These are phyloP conservation scores for Cremastinae sp. DNA, from an alignment of 2,888 invertebrate species.

Conservation along the genomic window DNA sequence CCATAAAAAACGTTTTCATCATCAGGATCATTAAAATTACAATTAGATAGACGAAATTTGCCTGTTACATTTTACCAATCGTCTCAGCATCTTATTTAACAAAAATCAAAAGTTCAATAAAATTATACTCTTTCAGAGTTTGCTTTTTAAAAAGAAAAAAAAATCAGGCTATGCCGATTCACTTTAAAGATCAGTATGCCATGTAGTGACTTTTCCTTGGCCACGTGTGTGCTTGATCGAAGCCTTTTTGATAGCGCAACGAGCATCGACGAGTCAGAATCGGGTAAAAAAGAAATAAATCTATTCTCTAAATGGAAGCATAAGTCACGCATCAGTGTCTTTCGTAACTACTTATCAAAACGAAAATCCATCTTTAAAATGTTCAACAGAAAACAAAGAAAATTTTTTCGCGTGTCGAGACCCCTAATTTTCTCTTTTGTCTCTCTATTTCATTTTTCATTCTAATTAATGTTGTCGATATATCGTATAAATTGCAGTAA, in stretches of 20 bases:
- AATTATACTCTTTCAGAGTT: not conserved
- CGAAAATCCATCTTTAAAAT: not conserved
- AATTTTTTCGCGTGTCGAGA: slow-evolving; percentile 7
- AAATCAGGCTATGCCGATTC: slow-evolving; percentile 3
- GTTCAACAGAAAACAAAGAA: not conserved
- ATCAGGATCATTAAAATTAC: no score
- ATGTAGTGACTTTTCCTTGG: slow-evolving; percentile 14
- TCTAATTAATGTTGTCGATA: slow-evolving; percentile 16
- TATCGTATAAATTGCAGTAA: slow-evolving; percentile 36
- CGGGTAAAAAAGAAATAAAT: slow-evolving; percentile 41
- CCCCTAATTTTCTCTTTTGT: slow-evolving; percentile 7
- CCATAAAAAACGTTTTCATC: no score
- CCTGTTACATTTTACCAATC: no score
- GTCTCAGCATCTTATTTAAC: no score
- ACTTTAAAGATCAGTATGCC: not conserved
- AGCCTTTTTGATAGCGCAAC: not conserved
- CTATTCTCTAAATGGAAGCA: slow-evolving; percentile 58
- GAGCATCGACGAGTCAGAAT: slow-evolving; percentile 31
- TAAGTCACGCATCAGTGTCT: slow-evolving; percentile 54
- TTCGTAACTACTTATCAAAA: slow-evolving; percentile 12
- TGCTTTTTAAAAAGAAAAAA: not conserved
- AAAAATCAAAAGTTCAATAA: not conserved
- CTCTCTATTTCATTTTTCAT: slow-evolving; percentile 5
- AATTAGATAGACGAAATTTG: no score
- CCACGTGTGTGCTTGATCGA: slow-evolving; percentile 17